Conservation (phyloP, 2,113 vertebrate species). For the Podarcis muralis region DNA sequence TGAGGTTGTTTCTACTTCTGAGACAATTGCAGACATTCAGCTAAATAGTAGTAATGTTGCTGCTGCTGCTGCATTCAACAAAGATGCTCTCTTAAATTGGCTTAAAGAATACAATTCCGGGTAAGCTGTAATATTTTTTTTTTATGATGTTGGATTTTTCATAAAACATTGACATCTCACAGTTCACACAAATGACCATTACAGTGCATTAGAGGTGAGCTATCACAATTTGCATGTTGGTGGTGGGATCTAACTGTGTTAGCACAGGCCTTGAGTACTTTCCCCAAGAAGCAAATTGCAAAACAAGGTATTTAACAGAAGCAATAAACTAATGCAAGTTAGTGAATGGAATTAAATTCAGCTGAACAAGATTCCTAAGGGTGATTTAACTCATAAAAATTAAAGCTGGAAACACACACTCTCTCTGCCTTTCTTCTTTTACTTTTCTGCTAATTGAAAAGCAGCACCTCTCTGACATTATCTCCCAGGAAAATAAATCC, state of each 20-base stretch:
- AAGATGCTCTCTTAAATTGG: slow-evolving; percentile 98
- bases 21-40: slow-evolving; percentile 98
- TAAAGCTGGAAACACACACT: neutral
- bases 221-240: neutral
- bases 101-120: slow-evolving; percentile 96
- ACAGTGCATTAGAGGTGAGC: neutral
- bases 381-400: neutral
- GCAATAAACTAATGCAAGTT: neutral
- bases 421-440: neutral
- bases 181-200: neutral
- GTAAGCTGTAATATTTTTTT: slow-evolving; percentile 69
- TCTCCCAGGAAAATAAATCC: neutral
- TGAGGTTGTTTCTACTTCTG: slow-evolving; percentile 93
- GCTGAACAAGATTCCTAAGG: neutral
- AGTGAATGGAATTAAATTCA: neutral
- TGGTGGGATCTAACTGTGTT: no score
- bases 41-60: slow-evolving; percentile 96
- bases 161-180: neutral
- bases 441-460: neutral
- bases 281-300: neutral
- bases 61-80: slow-evolving; percentile 97
- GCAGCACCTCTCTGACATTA: neutral
- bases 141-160: neutral
- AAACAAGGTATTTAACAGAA: neutral
- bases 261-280: neutral